Evolutionary conservation across 2,888 invertebrate genomes (phyloP).

Genomic region (Pilophorus perplexus): DNA sequence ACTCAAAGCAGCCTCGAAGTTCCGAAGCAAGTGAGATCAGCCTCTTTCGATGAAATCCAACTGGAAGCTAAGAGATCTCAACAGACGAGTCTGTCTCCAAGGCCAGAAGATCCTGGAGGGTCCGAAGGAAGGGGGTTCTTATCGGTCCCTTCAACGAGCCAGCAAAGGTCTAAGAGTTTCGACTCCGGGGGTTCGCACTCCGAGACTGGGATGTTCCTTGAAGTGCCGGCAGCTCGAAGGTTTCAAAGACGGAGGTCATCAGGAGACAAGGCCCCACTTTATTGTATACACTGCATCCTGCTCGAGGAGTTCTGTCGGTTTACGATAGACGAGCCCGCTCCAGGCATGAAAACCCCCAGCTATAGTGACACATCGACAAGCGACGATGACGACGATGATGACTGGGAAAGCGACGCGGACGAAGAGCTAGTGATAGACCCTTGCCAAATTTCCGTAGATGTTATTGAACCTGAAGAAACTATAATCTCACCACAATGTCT

Average conservation of each 20-base stretch:
- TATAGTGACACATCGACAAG: conserved; percentile 58
- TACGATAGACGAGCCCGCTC: conserved; percentile 58
- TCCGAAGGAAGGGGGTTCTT: conserved; percentile 32
- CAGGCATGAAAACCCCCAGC: conserved; percentile 51
- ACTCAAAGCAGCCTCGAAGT: conserved; percentile 87
- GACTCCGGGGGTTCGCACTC: conserved; percentile 63
- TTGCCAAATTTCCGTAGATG: conserved; percentile 27
- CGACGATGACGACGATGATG: conserved; percentile 45
- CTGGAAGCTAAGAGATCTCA: conserved; percentile 65
- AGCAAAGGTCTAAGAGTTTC: conserved; percentile 75
- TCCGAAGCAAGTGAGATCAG: conserved; percentile 84
- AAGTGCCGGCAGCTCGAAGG: conserved; percentile 58
- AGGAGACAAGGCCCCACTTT: conserved; percentile 49
- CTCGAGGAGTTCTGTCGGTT: conserved; percentile 63
- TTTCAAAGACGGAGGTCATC: conserved; percentile 59
- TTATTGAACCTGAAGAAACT: conserved; percentile 47
- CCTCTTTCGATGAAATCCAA: conserved; percentile 87
- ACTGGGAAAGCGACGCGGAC: conserved; percentile 32
- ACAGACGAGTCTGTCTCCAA: conserved; percentile 55
- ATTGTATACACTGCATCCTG: conserved; percentile 56
- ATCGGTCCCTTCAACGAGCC: conserved; percentile 55
- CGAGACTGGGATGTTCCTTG: conserved; percentile 55
- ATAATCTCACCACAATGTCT: conserved; percentile 40
- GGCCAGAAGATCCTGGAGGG: conserved; percentile 44
- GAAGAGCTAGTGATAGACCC: conserved; percentile 19